Base-by-base conservation (phyloP, 2,113 vertebrate genomes). In the Choloepus hoffmanni region DNA sequence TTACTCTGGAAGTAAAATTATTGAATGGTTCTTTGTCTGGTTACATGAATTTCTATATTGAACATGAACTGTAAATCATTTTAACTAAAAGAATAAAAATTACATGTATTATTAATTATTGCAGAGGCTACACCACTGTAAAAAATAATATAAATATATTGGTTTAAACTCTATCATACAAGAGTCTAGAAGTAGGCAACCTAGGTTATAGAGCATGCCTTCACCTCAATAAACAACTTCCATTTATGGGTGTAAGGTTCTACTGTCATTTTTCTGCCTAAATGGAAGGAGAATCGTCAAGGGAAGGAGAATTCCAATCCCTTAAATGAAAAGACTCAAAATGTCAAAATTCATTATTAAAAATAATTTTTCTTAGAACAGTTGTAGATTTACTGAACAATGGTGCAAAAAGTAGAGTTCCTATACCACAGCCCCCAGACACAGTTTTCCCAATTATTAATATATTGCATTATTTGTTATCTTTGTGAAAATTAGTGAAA, bases 241-340 rank as follows among this genome's bases (percentile, higher is more conserved):
- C 23, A 3, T 78, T 89, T 89, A 21, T 24, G 36, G 2, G 1
- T 94, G 48, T 68, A 55, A 85, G 65, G 5, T 62, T 73, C 16
- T 40, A 1, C 18, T 82, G 18, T 78, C 58, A 68, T 28, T 83
- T 89, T 90, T 2, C 15, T 40, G 70, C n/a, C 3, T 24, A 86
- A 91, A 14, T 5, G 2, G 67, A 19, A 83, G 63, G 24, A 16
- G 1, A 28, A 48, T 36, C 5, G 26, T 24, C 45, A 53, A 74
- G 18, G 43, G 26, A 48, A 45, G 21, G 21, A 65, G 13, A 58
- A 4, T 73, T 68, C 45, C 26, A 90, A 12, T 68, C 3, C 26
- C 68, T 68, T 91, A 78, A 85, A 55, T 96, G 72, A 15, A 40
- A 93, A 89, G 73, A 58, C 77, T 53, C 72, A 90, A 83, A 95